phyloP scores from a whole-genome alignment of 2,113 vertebrate species.

The Indri indri region DNA sequence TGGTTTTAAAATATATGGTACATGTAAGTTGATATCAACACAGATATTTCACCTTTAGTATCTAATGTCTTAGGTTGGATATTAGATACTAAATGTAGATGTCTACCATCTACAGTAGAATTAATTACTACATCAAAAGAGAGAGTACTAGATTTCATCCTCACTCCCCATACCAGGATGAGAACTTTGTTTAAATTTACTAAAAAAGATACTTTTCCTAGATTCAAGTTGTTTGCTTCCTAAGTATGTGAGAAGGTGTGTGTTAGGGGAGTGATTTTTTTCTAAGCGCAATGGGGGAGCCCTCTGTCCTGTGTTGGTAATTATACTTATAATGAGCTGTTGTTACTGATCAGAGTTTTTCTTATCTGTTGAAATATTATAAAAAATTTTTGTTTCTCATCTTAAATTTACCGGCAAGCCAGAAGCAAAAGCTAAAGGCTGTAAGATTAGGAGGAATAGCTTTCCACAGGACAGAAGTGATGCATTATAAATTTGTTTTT shows the following conservation, averaged over 20 bases:
- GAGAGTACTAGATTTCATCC: background rate
- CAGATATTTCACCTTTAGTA: background rate
- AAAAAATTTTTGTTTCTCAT: background rate
- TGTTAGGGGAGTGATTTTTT: background rate
- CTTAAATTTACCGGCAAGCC: slow-evolving; percentile 4
- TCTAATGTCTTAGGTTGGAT: background rate
- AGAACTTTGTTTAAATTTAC: slow-evolving; percentile 34
- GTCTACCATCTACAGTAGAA: background rate
- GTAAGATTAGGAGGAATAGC: background rate
- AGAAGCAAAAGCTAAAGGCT: background rate
- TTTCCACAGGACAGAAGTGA: background rate
- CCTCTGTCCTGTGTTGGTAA: background rate
- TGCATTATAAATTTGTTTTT: background rate
- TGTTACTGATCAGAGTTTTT: background rate
- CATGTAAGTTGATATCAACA: background rate
- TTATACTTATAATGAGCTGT: background rate
- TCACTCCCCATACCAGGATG: background rate
- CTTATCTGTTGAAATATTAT: background rate
- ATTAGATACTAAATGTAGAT: background rate
- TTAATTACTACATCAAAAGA: background rate
- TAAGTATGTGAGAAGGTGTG: background rate
- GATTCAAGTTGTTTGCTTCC: background rate
- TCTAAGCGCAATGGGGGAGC: background rate
- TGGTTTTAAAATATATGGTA: background rate
- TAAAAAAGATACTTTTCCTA: slow-evolving; percentile 19